phyloP scores from a whole-genome alignment of 2,888 invertebrate genomes.

The Chrysodeixis includens region DNA sequence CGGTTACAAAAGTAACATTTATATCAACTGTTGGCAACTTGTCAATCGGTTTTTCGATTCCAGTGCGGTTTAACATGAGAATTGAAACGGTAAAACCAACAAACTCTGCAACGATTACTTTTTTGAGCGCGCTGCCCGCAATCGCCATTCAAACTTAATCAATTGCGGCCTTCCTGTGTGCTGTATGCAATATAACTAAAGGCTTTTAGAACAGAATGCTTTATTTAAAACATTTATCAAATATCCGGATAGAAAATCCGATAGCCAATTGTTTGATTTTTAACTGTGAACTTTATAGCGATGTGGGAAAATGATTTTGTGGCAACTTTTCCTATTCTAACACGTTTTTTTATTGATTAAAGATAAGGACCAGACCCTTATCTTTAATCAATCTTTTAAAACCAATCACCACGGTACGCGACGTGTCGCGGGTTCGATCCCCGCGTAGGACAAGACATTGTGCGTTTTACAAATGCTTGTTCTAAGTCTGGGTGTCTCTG shows the following conservation, averaged over 20 bases:
- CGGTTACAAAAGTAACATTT: slow-evolving; percentile 45
- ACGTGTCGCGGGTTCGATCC: too few species aligned
- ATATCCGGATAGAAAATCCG: not conserved
- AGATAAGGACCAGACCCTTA: too few species aligned
- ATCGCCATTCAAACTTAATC: slow-evolving; percentile 56
- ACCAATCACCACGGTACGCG: too few species aligned
- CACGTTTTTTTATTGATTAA: too few species aligned
- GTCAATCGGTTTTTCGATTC: slow-evolving; percentile 66
- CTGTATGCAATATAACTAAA: slow-evolving; percentile 13
- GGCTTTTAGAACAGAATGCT: slow-evolving; percentile 5
- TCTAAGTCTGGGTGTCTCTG: too few species aligned
- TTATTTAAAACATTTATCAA: slow-evolving; percentile 1
- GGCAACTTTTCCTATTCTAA: too few species aligned
- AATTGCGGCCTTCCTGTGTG: slow-evolving; percentile 40
- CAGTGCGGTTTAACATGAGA: slow-evolving; percentile 67
- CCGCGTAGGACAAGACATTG: too few species aligned
- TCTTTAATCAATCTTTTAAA: too few species aligned
- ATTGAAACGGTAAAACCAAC: slow-evolving; percentile 67
- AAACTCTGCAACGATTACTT: slow-evolving; percentile 62
- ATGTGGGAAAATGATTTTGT: too few species aligned
- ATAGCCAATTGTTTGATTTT: not conserved
- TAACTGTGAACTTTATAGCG: not conserved
- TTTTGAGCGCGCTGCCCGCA: slow-evolving; percentile 61
- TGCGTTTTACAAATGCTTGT: too few species aligned
- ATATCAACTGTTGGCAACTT: slow-evolving; percentile 63